Evolutionary conservation across 2,888 invertebrate species (phyloP).

Genomic region (Gymnosoma rotundatum): DNA sequence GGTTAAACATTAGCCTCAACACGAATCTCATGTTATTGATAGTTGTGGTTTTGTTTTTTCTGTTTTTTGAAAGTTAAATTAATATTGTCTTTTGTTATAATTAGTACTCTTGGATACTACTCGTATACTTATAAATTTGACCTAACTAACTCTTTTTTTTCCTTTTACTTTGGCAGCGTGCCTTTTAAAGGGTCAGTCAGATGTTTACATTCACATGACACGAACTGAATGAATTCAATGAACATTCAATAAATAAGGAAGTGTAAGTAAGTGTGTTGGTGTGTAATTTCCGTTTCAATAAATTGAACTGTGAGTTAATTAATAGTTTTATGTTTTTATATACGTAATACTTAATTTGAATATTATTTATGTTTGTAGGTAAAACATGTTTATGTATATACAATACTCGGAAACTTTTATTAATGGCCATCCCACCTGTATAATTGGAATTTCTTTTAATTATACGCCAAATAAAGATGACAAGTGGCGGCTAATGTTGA

Average conservation of each 20-base stretch:
- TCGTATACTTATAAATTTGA: conserved; percentile 29
- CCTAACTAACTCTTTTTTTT: conserved; percentile 64
- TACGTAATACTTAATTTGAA: conserved; percentile 18
- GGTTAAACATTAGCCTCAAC: conserved; percentile 78
- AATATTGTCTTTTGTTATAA: conserved; percentile 43
- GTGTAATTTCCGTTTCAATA: conserved; percentile 59
- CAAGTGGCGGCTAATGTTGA: conserved; percentile 27
- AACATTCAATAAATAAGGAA: conserved; percentile 62
- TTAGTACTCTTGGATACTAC: conserved; percentile 31
- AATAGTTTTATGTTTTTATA: not conserved
- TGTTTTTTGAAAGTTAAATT: conserved; percentile 42
- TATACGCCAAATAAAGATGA: conserved; percentile 18
- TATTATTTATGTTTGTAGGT: not conserved
- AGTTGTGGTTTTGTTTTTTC: conserved; percentile 54
- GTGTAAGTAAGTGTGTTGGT: conserved; percentile 22
- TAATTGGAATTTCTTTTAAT: conserved; percentile 3
- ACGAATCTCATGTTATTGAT: conserved; percentile 52
- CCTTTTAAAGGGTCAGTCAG: conserved; percentile 74
- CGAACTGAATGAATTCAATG: conserved; percentile 57
- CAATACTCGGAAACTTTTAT: not conserved
- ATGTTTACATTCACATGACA: conserved; percentile 76
- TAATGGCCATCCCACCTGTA: not conserved
- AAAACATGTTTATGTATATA: not conserved
- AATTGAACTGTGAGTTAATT: conserved; percentile 29
- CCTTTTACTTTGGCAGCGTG: conserved; percentile 24